phyloP scores from a whole-genome alignment of 2,113 vertebrate genomes.

The Dipodomys merriami region DNA sequence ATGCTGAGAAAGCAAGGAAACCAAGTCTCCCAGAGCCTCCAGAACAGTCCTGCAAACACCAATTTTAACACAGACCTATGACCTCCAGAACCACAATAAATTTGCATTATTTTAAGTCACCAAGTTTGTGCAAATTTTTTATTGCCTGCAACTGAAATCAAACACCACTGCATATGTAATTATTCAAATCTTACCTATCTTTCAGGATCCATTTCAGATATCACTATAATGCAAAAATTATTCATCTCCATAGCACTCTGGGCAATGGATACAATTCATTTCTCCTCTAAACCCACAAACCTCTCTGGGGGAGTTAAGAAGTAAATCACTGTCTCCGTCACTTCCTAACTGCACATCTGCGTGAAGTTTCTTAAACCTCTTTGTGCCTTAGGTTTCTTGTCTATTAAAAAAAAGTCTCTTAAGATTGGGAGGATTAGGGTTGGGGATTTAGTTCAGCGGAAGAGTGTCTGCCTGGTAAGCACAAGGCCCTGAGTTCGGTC shows the following conservation, averaged over 20 bases:
- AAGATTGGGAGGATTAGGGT: neutral
- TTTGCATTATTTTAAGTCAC: neutral
- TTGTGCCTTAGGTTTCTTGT: neutral
- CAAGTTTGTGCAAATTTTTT: neutral
- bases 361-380: neutral
- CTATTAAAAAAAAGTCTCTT: neutral
- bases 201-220: neutral
- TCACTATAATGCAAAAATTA: neutral
- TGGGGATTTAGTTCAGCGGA: too few species aligned
- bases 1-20: neutral
- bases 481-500: too few species aligned
- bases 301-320: neutral
- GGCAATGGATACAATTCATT: neutral
- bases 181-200: neutral
- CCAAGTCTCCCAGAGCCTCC: neutral
- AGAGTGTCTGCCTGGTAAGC: too few species aligned
- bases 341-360: neutral
- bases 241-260: neutral
- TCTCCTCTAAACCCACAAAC: neutral
- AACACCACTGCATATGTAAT: neutral
- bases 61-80: neutral
- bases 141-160: neutral
- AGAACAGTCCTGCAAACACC: neutral
- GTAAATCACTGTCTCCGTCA: neutral
- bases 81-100: neutral